Evolutionary conservation across 2,888 invertebrate genomes (phyloP), one percentile per base, ranked within the genome.

Genomic region (Pheosia gnoma): DNA sequence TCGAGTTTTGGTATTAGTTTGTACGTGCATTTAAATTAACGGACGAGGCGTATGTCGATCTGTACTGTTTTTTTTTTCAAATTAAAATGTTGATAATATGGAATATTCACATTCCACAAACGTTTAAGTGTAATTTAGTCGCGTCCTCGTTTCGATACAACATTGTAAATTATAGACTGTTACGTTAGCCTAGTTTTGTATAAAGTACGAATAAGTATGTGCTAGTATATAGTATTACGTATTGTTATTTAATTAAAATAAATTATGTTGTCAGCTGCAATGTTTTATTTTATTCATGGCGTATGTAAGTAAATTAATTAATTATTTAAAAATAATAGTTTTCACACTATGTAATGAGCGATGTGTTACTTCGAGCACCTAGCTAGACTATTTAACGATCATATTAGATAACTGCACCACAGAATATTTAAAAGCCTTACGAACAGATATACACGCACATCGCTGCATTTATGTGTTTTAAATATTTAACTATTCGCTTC

Each of bases 161-260:
- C 36, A 60, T 54, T 37, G 47, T 59, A 58, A 39, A 61, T 57
- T 60, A 72, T 67, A 74, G 78, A 71, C 72, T 77, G 80, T 63
- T 62, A 61, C 58, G 38, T 61, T 68, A 60, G 71, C 71, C 77
- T 80, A 73, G 66, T 66, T 63, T 65, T 78, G 67, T 74, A 74
- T 72, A 67, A 68, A 66, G 68, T 71, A 72, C 58, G 52, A 60
- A 60, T 25, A 70, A 73, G 68, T 71, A 54, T 38, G 39, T 39
- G n/a, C 39, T 55, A 55, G 55, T 55, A 11, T 55, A 55, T 55
- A 9, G 36, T 54, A 25, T 38, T 25, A 25, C 25, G 36, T 65
- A 59, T 61, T 68, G 54, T 62, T 66, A 67, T 62, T 60, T 70
- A 64, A 64, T 72, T 71, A 61, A 61, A 80, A 78, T 79, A 78